Evolutionary conservation across 1,140 invertebrate genomes (phyloP).

Genomic region (Alviniconcha marisindica): DNA sequence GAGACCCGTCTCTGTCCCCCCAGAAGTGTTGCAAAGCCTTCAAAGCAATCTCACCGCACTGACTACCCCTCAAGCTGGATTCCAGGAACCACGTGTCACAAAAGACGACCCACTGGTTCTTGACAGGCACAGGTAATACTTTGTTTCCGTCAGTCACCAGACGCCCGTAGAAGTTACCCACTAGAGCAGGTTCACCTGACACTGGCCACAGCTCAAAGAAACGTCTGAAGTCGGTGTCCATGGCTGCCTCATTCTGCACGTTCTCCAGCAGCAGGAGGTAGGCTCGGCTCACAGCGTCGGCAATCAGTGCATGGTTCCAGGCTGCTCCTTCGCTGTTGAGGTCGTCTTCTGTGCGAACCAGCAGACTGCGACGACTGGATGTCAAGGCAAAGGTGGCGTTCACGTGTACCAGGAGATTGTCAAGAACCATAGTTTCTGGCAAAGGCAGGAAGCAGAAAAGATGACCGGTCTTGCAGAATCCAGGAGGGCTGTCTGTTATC

Average conservation of each 20-base stretch:
- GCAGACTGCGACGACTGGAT: constrained; percentile 48
- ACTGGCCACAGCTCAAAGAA: not conserved
- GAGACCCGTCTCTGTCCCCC: not conserved
- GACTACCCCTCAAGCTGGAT: not conserved
- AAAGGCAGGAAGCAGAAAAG: constrained; percentile 61
- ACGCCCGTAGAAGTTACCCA: constrained; percentile 10
- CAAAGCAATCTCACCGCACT: constrained; percentile 1
- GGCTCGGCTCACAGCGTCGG: constrained; percentile 26
- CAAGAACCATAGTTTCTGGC: constrained; percentile 37
- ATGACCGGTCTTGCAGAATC: constrained; percentile 28
- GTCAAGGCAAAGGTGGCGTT: constrained; percentile 61
- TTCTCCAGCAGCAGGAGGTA: constrained; percentile 16
- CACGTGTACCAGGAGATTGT: constrained; percentile 51
- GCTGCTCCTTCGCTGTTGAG: constrained; percentile 33
- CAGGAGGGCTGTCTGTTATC: constrained; percentile 9
- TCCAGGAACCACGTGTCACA: constrained; percentile 10
- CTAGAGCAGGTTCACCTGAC: not conserved
- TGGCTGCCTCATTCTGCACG: not conserved
- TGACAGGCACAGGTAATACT: not conserved
- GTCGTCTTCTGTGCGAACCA: constrained; percentile 46
- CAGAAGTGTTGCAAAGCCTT: constrained; percentile 36
- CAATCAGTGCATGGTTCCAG: constrained; percentile 60
- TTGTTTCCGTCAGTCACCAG: not conserved
- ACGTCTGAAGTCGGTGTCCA: not conserved
- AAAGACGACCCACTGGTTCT: not conserved